A percentile compares a stretch with the other conserved stretches of the same genome.
Evolutionary conservation across 2,888 invertebrate genomes (phyloP).

Genomic region (Adela reaumurella): DNA sequence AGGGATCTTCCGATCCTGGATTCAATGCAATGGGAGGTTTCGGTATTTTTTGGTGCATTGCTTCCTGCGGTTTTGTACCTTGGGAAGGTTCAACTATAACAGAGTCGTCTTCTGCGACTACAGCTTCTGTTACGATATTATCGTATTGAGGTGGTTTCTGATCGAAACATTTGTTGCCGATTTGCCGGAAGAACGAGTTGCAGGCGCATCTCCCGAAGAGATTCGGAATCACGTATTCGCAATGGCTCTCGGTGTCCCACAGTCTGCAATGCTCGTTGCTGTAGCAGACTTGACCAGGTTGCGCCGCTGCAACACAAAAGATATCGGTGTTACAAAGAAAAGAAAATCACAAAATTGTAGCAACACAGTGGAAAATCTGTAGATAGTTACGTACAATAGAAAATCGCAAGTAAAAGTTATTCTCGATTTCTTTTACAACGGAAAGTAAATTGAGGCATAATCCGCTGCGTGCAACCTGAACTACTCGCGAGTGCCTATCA

Average conservation of each 20-base stretch:
- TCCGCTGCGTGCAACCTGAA: too few species aligned
- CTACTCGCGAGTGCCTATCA: too few species aligned
- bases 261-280: slow-evolving; percentile 85
- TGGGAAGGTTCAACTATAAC: slow-evolving; percentile 18
- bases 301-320: slow-evolving; percentile 64
- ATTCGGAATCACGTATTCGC: slow-evolving; percentile 86
- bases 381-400: too few species aligned
- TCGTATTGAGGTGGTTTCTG: slow-evolving; percentile 25
- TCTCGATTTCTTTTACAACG: too few species aligned
- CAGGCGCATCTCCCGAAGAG: slow-evolving; percentile 87
- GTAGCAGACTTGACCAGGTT: slow-evolving; percentile 83
- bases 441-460: too few species aligned
- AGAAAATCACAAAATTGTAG: not conserved
- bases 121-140: slow-evolving; percentile 31
- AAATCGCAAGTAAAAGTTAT: too few species aligned
- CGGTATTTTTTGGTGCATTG: slow-evolving; percentile 19
- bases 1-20: slow-evolving; percentile 19
- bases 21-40: slow-evolving; percentile 19
- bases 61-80: slow-evolving; percentile 17
- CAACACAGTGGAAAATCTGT: too few species aligned
- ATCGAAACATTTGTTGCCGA: slow-evolving; percentile 62
- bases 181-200: slow-evolving; percentile 62
- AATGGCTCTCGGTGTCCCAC: slow-evolving; percentile 79
- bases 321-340: not conserved
- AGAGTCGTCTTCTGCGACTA: slow-evolving; percentile 36